phyloP scores from a whole-genome alignment of 2,797 vertebrate species.

The Lycodopsis pacificus region DNA sequence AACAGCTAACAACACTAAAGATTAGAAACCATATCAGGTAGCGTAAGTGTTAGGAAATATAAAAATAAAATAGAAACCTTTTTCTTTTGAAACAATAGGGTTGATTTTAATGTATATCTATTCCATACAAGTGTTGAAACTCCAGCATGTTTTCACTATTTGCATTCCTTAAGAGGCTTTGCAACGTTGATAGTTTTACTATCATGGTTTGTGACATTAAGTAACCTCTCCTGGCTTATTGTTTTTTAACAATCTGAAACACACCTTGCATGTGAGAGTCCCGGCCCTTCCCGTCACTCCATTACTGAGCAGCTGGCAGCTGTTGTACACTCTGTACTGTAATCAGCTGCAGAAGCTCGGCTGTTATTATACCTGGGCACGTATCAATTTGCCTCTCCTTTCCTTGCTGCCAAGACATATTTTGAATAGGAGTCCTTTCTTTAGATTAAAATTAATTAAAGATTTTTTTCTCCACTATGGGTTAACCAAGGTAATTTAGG shows the following conservation, averaged over 20 bases:
- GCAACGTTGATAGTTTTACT: neutral
- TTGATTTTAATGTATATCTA: neutral
- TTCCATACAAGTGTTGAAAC: neutral
- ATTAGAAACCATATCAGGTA: neutral
- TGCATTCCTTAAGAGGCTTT: neutral
- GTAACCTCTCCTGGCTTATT: slow-evolving; percentile 25
- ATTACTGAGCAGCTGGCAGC: slow-evolving; percentile 49
- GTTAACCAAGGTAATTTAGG: neutral
- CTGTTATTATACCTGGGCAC: slow-evolving; percentile 63
- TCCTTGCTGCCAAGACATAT: neutral
- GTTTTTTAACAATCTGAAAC: slow-evolving; percentile 37
- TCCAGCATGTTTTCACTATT: neutral
- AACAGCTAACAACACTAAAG: neutral
- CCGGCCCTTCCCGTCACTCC: slow-evolving; percentile 36
- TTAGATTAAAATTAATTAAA: slow-evolving; percentile 21
- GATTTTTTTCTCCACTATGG: neutral
- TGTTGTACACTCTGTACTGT: slow-evolving; percentile 50
- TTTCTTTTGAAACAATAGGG: neutral
- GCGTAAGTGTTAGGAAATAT: neutral
- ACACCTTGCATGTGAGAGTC: slow-evolving; percentile 55
- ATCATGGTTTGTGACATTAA: slow-evolving; percentile 23
- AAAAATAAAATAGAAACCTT: neutral
- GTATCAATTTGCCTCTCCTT: neutral
- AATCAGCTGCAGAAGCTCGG: slow-evolving; percentile 64
- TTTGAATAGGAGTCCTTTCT: neutral